A percentile compares a stretch with the other conserved stretches of the same genome.
phyloP scores from a whole-genome alignment of 2,797 vertebrate species.

The Pipistrellus pipistrellus region DNA sequence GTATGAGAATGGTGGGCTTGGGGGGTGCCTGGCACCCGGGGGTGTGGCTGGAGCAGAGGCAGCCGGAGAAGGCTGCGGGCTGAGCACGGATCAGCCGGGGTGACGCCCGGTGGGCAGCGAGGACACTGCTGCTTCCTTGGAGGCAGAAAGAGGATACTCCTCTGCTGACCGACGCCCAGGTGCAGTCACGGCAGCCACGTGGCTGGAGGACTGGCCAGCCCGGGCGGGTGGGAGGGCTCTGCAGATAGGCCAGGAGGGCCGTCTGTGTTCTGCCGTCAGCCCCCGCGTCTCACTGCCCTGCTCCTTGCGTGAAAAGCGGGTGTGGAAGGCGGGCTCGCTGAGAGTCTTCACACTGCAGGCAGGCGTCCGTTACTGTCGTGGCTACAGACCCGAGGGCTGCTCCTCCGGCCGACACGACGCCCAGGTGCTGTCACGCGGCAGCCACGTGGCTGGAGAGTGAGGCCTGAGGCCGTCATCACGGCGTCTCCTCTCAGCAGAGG shows the following conservation, averaged over 20 bases:
- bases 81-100: rapidly evolving
- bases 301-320: not conserved
- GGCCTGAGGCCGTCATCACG: no score
- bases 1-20: rapidly evolving
- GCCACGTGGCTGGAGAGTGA: no score
- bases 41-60: rapidly evolving
- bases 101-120: no score
- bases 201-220: not conserved
- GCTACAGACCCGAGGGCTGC: no score
- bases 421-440: no score
- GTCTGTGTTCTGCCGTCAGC: not conserved
- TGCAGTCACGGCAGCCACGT: no score
- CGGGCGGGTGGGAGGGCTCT: rapidly evolving
- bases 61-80: not conserved
- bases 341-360: not conserved
- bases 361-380: no score
- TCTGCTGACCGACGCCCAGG: no score
- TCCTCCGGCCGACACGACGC: no score
- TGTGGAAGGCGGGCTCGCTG: not conserved
- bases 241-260: not conserved
- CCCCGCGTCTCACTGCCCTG: not conserved
- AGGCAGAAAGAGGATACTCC: not conserved
- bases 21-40: rapidly evolving
- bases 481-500: not conserved
- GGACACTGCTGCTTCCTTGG: not conserved